phyloP scores from a whole-genome alignment of 2,113 vertebrate genomes.

The Tachysurus vachellii region DNA sequence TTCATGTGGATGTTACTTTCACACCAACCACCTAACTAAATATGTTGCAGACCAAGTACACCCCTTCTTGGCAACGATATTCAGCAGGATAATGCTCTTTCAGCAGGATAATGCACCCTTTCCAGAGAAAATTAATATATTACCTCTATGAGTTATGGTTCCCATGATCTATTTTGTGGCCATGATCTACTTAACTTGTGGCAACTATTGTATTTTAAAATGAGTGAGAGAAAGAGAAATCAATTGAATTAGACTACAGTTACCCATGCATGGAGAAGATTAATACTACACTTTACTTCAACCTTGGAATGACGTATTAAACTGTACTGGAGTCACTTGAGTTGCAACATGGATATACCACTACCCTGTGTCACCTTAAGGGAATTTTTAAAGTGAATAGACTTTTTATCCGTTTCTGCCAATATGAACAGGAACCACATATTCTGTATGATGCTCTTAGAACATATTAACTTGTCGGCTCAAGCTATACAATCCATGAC shows the following conservation, averaged over 20 bases:
- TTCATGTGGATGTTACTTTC: too few species aligned
- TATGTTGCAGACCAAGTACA: too few species aligned
- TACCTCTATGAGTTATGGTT: background rate
- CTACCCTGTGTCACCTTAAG: background rate
- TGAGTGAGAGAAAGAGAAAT: background rate
- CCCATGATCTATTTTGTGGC: background rate
- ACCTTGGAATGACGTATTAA: constrained; percentile 6
- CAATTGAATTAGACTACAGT: background rate
- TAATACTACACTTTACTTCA: constrained; percentile 16
- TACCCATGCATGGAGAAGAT: background rate
- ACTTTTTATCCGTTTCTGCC: background rate
- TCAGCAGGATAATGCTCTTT: too few species aligned
- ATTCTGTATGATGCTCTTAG: background rate
- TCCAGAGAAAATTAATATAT: background rate
- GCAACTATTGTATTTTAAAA: background rate
- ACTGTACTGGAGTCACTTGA: background rate
- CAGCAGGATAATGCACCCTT: background rate
- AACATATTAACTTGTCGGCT: background rate
- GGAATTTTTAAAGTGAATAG: background rate
- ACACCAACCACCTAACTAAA: too few species aligned
- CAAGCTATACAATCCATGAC: background rate
- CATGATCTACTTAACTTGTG: background rate
- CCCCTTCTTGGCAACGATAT: too few species aligned
- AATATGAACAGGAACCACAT: background rate
- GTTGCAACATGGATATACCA: constrained; percentile 11